Evolutionary conservation across 2,113 vertebrate genomes (phyloP), one percentile per base, ranked within the genome.

Genomic region (Hippocampus comes): DNA sequence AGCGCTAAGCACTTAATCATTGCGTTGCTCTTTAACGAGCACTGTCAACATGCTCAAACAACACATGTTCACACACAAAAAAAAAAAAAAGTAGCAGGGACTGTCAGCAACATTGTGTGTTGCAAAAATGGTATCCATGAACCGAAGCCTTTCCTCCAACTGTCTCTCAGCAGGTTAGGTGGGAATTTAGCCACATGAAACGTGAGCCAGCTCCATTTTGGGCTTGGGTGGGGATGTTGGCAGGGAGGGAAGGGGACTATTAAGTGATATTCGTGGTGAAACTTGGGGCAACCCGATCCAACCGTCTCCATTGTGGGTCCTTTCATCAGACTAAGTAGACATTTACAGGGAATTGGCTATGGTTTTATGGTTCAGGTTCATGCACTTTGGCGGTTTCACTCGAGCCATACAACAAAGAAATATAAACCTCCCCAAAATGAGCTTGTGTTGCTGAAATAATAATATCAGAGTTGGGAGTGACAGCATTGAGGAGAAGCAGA

Each of bases 1-100:
- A 78, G 64, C 63, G 67, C 72, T 89, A 89, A 92, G 89, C 83
- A 20, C 68, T 90, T 91, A 90, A 92, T 91, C 85, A 88, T 68
- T 85, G 85, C 76, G 87, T 70, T 71, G 68, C 70, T 77, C 85
- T 86, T 82, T 91, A 91, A 91, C 88, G 88, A 90, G 86, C 79
- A 87, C 78, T 82, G 53, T 89, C 88, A 90, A 75, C 68, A 70
- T 77, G 81, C 63, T 84, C 78, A 90, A 88, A 87, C 83, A 88
- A 5, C 23, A 59, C 56, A 12, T 43, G 43, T 43, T 43, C 9
- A 43, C 18, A 30, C 48, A 51, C 1, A 30, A 30, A 38, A 38
- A 38, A 56, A 30, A 30, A 38, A 38, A 38, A 56, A 23, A 10
- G 4, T 5, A 53, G 20, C 25, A 5, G 12, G 25, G 25, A 15